These are phyloP conservation scores for Prionace glauca DNA, from an alignment of 2,797 vertebrate species.

Conservation along the genomic window DNA sequence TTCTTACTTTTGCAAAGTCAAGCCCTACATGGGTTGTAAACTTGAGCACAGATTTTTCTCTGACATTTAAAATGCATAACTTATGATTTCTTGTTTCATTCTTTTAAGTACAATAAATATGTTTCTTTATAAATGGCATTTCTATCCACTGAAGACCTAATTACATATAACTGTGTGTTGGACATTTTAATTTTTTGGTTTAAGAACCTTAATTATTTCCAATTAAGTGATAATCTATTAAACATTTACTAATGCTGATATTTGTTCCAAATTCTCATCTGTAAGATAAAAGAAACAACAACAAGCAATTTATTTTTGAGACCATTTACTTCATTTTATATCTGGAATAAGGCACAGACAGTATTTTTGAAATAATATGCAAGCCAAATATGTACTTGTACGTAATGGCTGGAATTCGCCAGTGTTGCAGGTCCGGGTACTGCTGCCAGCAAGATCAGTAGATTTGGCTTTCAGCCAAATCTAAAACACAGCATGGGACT, in stretches of 20 bases:
- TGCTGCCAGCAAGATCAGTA: too few species aligned
- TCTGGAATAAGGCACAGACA: background rate
- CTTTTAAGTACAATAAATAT: background rate
- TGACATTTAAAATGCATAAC: background rate
- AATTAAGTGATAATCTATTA: background rate
- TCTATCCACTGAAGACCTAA: background rate
- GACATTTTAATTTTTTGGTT: background rate
- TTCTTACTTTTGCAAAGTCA: background rate
- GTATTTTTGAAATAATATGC: background rate
- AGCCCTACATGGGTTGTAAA: background rate
- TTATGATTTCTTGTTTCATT: background rate
- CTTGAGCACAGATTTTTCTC: background rate
- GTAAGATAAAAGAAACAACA: background rate
- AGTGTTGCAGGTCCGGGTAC: too few species aligned
- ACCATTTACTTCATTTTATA: background rate
- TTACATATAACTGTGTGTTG: background rate
- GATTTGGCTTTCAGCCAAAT: too few species aligned
- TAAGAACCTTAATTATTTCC: background rate
- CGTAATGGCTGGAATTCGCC: too few species aligned
- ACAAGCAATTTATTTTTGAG: background rate
- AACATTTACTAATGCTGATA: background rate
- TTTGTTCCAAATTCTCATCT: background rate
- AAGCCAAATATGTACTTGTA: background rate
- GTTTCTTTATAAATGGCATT: background rate
- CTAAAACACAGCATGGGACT: too few species aligned